phyloP scores from a whole-genome alignment of 2,888 invertebrate genomes.

The Drosophila barbarae region DNA sequence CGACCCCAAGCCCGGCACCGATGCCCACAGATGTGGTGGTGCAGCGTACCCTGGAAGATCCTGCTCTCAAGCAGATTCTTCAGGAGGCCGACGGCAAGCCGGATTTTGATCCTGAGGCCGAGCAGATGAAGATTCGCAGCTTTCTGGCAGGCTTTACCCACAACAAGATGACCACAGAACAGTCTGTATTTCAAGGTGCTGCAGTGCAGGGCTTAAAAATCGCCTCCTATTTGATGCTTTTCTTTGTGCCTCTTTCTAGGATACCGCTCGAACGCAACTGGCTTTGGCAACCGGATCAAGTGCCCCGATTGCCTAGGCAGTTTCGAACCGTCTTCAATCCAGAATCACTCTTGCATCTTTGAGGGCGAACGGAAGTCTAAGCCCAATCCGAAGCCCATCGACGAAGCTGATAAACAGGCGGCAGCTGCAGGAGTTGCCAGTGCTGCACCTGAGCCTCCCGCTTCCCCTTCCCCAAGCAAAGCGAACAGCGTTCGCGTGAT shows the following conservation, averaged over 20 bases:
- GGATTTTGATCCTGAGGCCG: slow-evolving; percentile 65
- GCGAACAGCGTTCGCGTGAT: slow-evolving; percentile 66
- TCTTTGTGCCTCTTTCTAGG: background rate
- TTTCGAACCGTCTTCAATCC: slow-evolving; percentile 64
- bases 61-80: slow-evolving; percentile 51
- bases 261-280: background rate
- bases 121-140: slow-evolving; percentile 66
- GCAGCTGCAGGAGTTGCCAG: background rate
- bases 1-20: slow-evolving; percentile 11
- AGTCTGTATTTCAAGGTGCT: slow-evolving; percentile 21
- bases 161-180: slow-evolving; percentile 22
- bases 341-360: slow-evolving; percentile 70
- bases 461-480: slow-evolving; percentile 32
- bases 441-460: background rate
- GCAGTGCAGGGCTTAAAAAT: background rate
- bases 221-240: too few species aligned
- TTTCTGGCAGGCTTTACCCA: slow-evolving; percentile 60
- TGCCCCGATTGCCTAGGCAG: slow-evolving; percentile 74
- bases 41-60: slow-evolving; percentile 57
- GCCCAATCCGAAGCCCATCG: background rate
- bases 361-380: slow-evolving; percentile 59
- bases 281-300: slow-evolving; percentile 50
- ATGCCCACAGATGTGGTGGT: slow-evolving; percentile 43
- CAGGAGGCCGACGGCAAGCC: slow-evolving; percentile 41
- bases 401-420: background rate